Percentiles rank a stretch among this genome's conserved stretches.
Evolutionary conservation across 2,797 vertebrate genomes (phyloP).

Genomic region (Babyrousa celebensis): DNA sequence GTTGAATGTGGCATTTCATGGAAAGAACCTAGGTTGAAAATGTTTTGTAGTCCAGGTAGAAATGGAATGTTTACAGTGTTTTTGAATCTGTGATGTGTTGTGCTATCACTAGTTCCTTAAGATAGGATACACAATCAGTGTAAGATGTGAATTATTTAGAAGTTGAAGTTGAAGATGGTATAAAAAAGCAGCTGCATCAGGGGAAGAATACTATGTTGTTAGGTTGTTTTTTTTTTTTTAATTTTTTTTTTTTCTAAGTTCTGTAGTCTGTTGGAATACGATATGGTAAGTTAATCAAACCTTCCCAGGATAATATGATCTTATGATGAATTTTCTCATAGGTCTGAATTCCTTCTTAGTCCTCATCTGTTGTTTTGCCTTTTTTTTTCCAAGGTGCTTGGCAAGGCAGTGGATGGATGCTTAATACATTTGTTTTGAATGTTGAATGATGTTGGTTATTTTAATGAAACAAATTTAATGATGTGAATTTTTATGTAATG

Average conservation of each 20-base stretch:
- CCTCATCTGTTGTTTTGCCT: background rate
- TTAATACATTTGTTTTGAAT: constrained; percentile 40
- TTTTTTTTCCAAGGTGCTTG: background rate
- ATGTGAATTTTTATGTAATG: background rate
- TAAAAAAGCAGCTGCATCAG: background rate
- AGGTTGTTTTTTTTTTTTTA: background rate
- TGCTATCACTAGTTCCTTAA: background rate
- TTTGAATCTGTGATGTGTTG: background rate
- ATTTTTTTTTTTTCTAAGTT: background rate
- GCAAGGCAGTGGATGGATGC: background rate
- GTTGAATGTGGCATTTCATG: background rate
- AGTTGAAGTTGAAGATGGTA: background rate
- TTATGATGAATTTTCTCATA: constrained; percentile 30
- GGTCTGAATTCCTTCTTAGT: background rate
- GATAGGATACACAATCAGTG: background rate
- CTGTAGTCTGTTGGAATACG: background rate
- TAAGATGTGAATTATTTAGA: background rate
- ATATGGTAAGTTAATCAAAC: background rate
- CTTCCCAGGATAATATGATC: background rate
- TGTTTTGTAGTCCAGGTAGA: constrained; percentile 27
- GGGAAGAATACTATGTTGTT: background rate
- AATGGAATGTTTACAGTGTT: background rate
- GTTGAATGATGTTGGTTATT: constrained; percentile 30
- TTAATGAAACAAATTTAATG: constrained; percentile 10
- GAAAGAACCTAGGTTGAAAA: background rate